Evolutionary conservation across 92 coral and sea anemone genomes (phyloP), one percentile per base, ranked within the genome.

Genomic region (Bergia puertoricense): DNA sequence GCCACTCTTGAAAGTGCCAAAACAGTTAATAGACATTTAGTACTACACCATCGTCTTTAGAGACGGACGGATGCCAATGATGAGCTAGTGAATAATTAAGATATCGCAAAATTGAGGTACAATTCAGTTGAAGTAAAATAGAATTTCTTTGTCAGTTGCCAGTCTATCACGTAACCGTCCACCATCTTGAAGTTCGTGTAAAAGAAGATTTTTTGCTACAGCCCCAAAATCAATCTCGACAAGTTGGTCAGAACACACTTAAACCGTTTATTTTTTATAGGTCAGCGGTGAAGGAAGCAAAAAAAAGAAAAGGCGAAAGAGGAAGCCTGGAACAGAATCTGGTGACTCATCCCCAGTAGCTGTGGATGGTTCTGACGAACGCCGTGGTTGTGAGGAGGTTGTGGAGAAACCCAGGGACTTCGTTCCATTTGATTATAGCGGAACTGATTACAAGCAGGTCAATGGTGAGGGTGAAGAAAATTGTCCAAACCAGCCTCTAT

Each of bases 391-490:
- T 30, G 51, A 65, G 30, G 86, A 66, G 1, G 85, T 51, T 8
- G 72, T 72, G 15, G 54, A 80, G 67, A 56, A 62, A 54, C 30
- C 86, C 15, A 81, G 62, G 6, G 40, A 81, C 39, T 81, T 81
- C 59, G 56, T 42, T 3, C 86, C 86, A 6, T 81, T 81, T 66
- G 86, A 81, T 62, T 81, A 81, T 65, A 81, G 86, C 41, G 54
- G 50, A 40, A 65, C 86, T 6, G 86, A 81, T 66, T 81, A 81
- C 86, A 81, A 75, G 6, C 41, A 65, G 51, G 44, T 81, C 48
- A 81, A 44, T 11, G 75, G 86, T 81, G 51, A 66, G 74, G 38
- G 20, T 44, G 38, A 71, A 36, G 43, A 14, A 2, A 30, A 30
- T 30, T 23, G 30, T 67, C 30, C n/a, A 67, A 67, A 67, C 74